Conservation (phyloP, 1,140 invertebrate genomes). For the Zaprionus lachaisei region DNA sequence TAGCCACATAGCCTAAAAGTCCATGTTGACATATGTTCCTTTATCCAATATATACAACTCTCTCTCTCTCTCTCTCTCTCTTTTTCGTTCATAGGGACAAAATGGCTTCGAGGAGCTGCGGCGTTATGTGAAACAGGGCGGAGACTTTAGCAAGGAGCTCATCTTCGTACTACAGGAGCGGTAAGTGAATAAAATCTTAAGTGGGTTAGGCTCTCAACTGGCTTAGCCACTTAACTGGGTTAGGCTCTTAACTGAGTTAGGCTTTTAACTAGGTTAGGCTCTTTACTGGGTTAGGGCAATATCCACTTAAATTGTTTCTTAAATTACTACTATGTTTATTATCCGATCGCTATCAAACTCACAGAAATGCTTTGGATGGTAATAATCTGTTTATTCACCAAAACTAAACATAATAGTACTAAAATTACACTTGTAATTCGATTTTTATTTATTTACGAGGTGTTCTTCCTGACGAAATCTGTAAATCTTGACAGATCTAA, state of each 20-base stretch:
- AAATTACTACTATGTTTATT: too few relatives aligned
- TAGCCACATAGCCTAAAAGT: not conserved
- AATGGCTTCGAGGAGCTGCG: conserved; percentile 97
- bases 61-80: not conserved
- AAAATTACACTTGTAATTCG: too few relatives aligned
- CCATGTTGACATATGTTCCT: not conserved
- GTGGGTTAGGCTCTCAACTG: not conserved
- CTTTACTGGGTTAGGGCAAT: not conserved
- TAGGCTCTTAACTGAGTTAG: not conserved
- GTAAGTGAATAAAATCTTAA: conserved; percentile 85
- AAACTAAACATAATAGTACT: too few relatives aligned
- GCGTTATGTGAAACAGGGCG: conserved; percentile 95
- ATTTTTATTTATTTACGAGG: too few relatives aligned
- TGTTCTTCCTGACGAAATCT: too few relatives aligned
- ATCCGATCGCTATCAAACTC: too few relatives aligned
- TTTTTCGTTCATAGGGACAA: conserved; percentile 88
- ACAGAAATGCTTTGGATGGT: too few relatives aligned
- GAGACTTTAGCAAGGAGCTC: conserved; percentile 97
- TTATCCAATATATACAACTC: not conserved
- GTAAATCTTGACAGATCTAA: too few relatives aligned
- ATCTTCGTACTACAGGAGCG: conserved; percentile 95
- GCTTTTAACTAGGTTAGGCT: too few relatives aligned
- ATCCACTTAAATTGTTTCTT: too few relatives aligned
- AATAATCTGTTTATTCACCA: too few relatives aligned
- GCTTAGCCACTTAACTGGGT: too few relatives aligned